Base-by-base conservation (phyloP, 2,888 invertebrate genomes). In the Drosophila pegasa region DNA sequence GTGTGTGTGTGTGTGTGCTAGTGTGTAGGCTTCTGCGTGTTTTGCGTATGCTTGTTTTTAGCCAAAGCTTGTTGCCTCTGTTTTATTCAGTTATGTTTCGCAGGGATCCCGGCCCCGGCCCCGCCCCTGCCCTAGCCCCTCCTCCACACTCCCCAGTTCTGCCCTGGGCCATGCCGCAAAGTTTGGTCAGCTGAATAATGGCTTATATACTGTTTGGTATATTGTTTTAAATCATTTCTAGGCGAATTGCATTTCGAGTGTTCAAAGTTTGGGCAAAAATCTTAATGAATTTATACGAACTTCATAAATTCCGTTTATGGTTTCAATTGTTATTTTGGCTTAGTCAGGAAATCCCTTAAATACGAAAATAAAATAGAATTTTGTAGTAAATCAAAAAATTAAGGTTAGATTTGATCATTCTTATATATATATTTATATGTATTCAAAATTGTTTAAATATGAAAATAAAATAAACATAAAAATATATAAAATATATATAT, bases 31-130 rank as follows among this genome's bases (percentile, higher is more conserved):
- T 27, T 45, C 25, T 27, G 40, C 31, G 70, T 43, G 56, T 57
- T 27, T 20, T 58, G 68, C 41, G 48, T 43, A 69, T 69, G 60
- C 66, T 75, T 76, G 76, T 63, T 59, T 61, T 71, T 58, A 52
- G 64, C 20, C 62, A 60, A 75, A 59, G 50, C 70, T 45, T 41
- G 35, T 57, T 63, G 51, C 38, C 63, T 58, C 40, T 52, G 41
- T 16, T 60, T 20, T 40, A 33, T 33, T 20, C 41, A 20, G 51
- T 6, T 43, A 8, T 45, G 22, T 48, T 50, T 16, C 18, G 20
- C 7, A 9, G 10, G 6, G 25, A 37, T 20, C 22, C 31, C 33
- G 18, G 35, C 2, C 0, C 1, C 27, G 2, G 10, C 25, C n/a
- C 27, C 12, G 47, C 18, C 37, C 1, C 41, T 8, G 7, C 8